Evolutionary conservation across 2,888 invertebrate genomes (phyloP), one percentile per base, ranked within the genome.

Genomic region (Rapana venosa): DNA sequence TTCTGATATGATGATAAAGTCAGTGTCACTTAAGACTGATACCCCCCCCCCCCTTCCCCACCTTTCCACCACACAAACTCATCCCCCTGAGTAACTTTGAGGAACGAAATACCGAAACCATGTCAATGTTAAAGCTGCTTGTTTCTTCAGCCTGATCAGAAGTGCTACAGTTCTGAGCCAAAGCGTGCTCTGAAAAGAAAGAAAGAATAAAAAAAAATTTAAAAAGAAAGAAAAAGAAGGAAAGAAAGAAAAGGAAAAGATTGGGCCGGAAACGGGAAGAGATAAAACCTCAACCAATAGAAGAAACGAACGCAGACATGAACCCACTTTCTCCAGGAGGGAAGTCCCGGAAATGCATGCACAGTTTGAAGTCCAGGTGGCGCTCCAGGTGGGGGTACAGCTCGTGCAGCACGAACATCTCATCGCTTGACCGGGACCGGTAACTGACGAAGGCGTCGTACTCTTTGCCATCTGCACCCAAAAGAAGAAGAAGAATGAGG

Each of bases 381-480:
- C 91, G 91, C 91, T 95, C 95, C 30, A 95, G 91, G 70, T 92
- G 94, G 1, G 94, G 94, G 90, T 93, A 94, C 6, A 95, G 93
- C 87, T 94, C 91, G 20, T 93, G 93, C 1, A 95, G 90, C 15
- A 95, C 94, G 87, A 94, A 95, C 56, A 93, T 90, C 91, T 95
- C 94, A 58, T 94, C 95, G 35, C 91, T 90, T n/a, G 93, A 92
- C 17, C 92, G 91, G 0, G 94, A 93, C 90, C 93, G 93, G 92
- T 94, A 94, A 35, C 94, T 94, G n/a, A 95, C 91, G 88, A 94
- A 95, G 22, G 95, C 95, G 88, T 95, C 95, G 81, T 92, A 95
- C 81, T 93, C 93, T 88, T 94, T 94, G 22, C 94, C 94, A 91
- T 95, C 95, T 95, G 93, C 17, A 84, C 92, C 77, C 56, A 20